Conservation (phyloP, 2,113 vertebrate genomes). For the Mirza zaza region DNA sequence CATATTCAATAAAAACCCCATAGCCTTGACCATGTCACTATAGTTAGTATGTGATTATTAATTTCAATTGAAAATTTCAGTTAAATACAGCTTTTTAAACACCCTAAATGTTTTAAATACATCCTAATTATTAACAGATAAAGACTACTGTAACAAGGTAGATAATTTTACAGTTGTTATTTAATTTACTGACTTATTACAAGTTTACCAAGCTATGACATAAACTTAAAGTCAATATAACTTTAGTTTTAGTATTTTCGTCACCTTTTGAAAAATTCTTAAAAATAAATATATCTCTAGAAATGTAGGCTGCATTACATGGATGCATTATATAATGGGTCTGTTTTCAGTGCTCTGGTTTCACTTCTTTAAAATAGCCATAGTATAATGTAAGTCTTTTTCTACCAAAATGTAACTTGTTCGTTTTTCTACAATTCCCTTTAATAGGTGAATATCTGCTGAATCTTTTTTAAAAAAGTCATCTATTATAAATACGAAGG, state of each 20-base stretch:
- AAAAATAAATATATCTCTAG: not conserved
- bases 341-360: not conserved
- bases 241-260: not conserved
- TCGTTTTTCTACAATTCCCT: not conserved
- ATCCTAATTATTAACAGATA: not conserved
- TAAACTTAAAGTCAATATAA: not conserved
- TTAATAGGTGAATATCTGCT: conserved; percentile 5
- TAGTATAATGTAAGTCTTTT: not conserved
- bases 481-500: not conserved
- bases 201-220: conserved; percentile 47
- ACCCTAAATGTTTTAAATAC: not conserved
- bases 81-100: not conserved
- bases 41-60: not conserved
- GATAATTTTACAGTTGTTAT: conserved; percentile 66
- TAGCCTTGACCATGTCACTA: not conserved
- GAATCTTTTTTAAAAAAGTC: not conserved
- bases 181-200: conserved; percentile 52
- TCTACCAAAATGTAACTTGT: not conserved
- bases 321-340: not conserved
- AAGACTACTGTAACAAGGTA: conserved; percentile 10
- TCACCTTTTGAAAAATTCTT: not conserved
- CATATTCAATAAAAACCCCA: not conserved
- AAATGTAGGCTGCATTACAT: not conserved
- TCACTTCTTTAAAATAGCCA: conserved; percentile 27
- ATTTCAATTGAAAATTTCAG: not conserved